Evolutionary conservation across 2,888 invertebrate species (phyloP), one percentile per base, ranked within the genome.

Genomic region (Stenoptilia bipunctidactyla): DNA sequence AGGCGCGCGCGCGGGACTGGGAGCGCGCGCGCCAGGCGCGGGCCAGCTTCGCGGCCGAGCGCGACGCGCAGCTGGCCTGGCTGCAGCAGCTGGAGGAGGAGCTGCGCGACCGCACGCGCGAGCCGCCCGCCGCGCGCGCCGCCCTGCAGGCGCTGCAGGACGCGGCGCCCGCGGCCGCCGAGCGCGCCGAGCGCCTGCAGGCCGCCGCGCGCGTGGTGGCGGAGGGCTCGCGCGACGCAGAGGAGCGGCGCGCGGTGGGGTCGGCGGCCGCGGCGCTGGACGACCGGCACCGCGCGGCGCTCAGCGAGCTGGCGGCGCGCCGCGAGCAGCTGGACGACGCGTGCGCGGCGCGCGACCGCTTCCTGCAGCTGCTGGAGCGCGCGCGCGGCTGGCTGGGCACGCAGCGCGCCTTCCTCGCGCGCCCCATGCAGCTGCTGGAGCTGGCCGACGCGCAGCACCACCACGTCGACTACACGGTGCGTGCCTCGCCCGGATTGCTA

Each of bases 271-370:
- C 89, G 42, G 90, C 89, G 45, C 76, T 95, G 45, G 88, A 89
- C 14, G 93, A 94, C 15, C 93, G 94, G 69, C 83, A 96, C 61
- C 86, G 88, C 27, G 92, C 93, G 52, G 88, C 95, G 0, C 89
- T 88, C 55, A 86, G 88, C 42, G 91, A 92, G 88, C 79, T 96
- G 51, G 94, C 95, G 45, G 91, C 94, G 55, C 90, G 92, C 66
- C 92, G 91, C 61, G 90, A 91, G 54, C 90, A 92, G 62, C 91
- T 95, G 27, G 92, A 92, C 40, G 94, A 95, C 60, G 92, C 92
- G 44, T 86, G 96, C 55, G 96, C 96, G 59, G 93, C 95, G 15
- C 95, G 94, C 88, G 90, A 93, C 49, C 86, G 93, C 43, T 96
- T 96, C 87, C 87, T 94, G 54, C 87, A 91, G 43, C 83, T 96